phyloP scores from a whole-genome alignment of 2,888 invertebrate species.

The Seira musarum region DNA sequence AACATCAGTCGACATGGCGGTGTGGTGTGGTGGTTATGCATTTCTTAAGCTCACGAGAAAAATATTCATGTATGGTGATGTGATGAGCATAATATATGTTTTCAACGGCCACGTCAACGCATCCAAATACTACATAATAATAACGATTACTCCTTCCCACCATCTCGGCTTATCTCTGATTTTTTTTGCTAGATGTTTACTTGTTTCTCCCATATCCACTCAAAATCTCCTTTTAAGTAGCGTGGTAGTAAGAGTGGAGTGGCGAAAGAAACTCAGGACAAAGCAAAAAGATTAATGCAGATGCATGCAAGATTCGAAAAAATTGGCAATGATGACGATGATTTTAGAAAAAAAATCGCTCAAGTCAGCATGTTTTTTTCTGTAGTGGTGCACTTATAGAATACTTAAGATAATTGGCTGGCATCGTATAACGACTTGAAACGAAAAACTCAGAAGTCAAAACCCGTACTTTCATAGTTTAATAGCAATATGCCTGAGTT shows the following conservation, averaged over 20 bases:
- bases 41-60: background rate
- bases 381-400: slow-evolving; percentile 11
- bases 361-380: slow-evolving; percentile 16
- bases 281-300: slow-evolving; percentile 4
- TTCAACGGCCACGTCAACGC: background rate
- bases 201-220: too few species aligned
- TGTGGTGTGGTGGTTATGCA: too few species aligned
- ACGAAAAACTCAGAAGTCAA: background rate
- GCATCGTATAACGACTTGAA: slow-evolving; percentile 38
- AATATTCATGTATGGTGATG: slow-evolving; percentile 12
- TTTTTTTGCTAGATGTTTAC: too few species aligned
- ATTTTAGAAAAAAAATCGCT: slow-evolving; percentile 5
- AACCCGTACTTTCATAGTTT: background rate
- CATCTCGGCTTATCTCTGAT: too few species aligned
- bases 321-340: background rate
- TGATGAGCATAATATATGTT: slow-evolving; percentile 12
- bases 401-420: slow-evolving; percentile 51
- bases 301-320: slow-evolving; percentile 6
- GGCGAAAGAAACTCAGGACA: background rate
- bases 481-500: background rate
- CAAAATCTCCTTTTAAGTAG: too few species aligned
- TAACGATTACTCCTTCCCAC: too few species aligned
- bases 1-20: background rate
- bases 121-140: background rate
- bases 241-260: too few species aligned